Base-by-base conservation (phyloP, 1,140 invertebrate species). In the Monomorium pharaonis region DNA sequence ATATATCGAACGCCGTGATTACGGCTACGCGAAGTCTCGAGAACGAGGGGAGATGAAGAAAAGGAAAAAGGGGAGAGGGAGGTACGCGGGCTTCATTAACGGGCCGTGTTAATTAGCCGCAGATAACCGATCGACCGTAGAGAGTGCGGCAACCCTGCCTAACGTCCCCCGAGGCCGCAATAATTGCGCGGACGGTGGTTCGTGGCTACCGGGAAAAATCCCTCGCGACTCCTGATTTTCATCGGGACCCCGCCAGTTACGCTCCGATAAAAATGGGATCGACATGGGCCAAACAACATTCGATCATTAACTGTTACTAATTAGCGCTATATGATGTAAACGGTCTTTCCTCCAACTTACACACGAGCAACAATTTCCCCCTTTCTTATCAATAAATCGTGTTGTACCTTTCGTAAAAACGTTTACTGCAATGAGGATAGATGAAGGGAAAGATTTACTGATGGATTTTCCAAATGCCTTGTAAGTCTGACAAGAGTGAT, bases 81-180 rank as follows among this genome's bases (percentile, higher is more conserved):
- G n/a, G 62, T 92, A 94, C 92, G 91, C 92, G 90, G 87, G 93
- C 92, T 94, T 94, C 94, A 94, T 94, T 94, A 94, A 92, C 92
- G 91, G 90, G 84, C 90, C 93, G 92, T 94, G 93, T 94, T 94
- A 94, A 94, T 94, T 94, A 94, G 94, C 92, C 88, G 90, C 86
- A 90, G 92, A 93, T 94, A 93, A 90, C 89, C 89, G 92, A 92
- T 94, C 93, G 90, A 87, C 88, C 88, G 84, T 90, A 83, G 65
- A 84, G 87, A 83, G 86, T 86, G 81, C 60, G 51, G 86, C 90
- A 91, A 90, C 88, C 91, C 85, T 84, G 85, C 80, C 80, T 84
- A 69, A 85, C 77, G 86, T 86, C 84, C 63, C 88, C 74, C 74
- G 58, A 78, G 77, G 37, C 74, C 72, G 76, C 76, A 85, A 76